Evolutionary conservation across 2,888 invertebrate genomes (phyloP), one percentile per base, ranked within the genome.

Genomic region (Brenthis ino): DNA sequence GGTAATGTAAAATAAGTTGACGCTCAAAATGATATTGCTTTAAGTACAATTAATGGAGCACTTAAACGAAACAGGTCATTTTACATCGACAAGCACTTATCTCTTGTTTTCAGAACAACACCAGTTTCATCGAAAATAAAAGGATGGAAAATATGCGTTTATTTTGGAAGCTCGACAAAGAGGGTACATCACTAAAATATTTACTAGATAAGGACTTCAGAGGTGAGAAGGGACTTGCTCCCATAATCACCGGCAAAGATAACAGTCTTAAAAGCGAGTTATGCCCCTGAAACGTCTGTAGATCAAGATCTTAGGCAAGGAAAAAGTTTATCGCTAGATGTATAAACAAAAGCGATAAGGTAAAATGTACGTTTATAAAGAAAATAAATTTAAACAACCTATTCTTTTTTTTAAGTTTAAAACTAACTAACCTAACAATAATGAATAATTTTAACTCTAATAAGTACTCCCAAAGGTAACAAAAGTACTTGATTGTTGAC

Each of bases 31-130:
- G 61, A 60, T 60, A 60, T 60, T 73, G 72, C 71, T 74, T 61
- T 63, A 60, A 64, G 57, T 51, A 66, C 56, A 67, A 66, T 74
- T 71, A 70, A 75, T 69, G 70, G 73, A 61, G 43, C 72, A 67
- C 70, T 75, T 76, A 76, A 76, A 78, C 76, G 78, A 77, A 75
- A 70, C 71, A 67, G 72, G 70, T 72, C 75, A 75, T 76, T 77
- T 77, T 67, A 69, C 72, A 77, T 74, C 74, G 77, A 77, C 77
- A 74, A 67, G 72, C 77, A 75, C 76, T 78, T 76, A 75, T 74
- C 74, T 72, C 64, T 65, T 72, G 51, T 69, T 61, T 74, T 70
- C 70, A 73, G 60, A 60, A 60, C n/a, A 60, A 60, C 60, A 50
- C 69, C 66, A 66, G 57, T 73, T 67, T 67, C 47, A 57, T 61